Conservation (phyloP, 2,113 vertebrate genomes). For the Bubo blakistoni region DNA sequence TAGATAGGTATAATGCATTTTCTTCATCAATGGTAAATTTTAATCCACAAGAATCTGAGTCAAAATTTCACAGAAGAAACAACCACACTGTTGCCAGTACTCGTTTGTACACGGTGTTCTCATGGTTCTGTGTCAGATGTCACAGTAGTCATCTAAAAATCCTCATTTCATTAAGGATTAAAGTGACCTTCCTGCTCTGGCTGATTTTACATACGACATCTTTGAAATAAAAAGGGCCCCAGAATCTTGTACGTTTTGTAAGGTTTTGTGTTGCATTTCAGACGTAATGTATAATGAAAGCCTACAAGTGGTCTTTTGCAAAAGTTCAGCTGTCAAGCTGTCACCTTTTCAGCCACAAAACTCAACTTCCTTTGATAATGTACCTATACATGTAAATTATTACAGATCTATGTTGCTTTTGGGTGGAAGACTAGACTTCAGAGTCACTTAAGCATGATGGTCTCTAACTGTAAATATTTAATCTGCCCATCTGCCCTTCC, state of each 20-base stretch:
- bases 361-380: neutral
- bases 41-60: neutral
- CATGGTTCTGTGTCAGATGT: neutral
- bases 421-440: neutral
- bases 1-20: neutral
- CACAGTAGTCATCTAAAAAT: neutral
- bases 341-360: neutral
- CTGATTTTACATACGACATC: neutral
- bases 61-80: neutral
- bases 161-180: neutral
- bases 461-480: neutral
- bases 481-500: neutral
- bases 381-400: neutral
- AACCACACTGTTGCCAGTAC: neutral
- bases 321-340: neutral
- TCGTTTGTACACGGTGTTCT: neutral
- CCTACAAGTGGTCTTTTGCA: neutral
- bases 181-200: neutral
- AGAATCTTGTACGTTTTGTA: neutral
- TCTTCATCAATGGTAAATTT: neutral
- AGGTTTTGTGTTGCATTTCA: neutral
- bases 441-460: neutral
- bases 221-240: neutral
- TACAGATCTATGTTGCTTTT: neutral
- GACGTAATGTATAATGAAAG: neutral